A percentile compares a stretch with the other conserved stretches of the same genome.
phyloP scores from a whole-genome alignment of 2,888 invertebrate genomes.

The Drosophila emarginata region DNA sequence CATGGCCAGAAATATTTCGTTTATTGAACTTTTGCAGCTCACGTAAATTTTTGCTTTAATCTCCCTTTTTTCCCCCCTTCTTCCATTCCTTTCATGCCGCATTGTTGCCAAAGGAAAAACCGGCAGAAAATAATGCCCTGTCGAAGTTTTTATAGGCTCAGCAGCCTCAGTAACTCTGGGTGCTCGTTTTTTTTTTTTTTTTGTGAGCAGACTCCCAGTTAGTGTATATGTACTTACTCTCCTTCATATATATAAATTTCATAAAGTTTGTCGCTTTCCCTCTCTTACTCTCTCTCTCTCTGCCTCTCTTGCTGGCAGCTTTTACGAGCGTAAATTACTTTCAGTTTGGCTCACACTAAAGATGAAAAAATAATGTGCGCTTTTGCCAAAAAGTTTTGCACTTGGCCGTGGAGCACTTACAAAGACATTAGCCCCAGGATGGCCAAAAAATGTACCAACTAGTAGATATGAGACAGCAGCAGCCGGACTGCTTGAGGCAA shows the following conservation, averaged over 20 bases:
- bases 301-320: constrained; percentile 55
- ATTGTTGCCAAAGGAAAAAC: constrained; percentile 77
- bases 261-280: constrained; percentile 66
- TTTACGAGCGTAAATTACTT: constrained; percentile 80
- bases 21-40: constrained; percentile 80
- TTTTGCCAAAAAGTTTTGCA: constrained; percentile 71
- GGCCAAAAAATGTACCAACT: constrained; percentile 47
- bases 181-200: neutral
- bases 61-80: neutral
- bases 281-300: constrained; percentile 18
- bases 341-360: constrained; percentile 79
- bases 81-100: constrained; percentile 47
- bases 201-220: neutral
- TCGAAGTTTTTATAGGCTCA: constrained; percentile 75
- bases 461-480: constrained; percentile 18
- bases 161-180: constrained; percentile 51
- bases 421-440: constrained; percentile 71
- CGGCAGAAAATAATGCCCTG: constrained; percentile 74
- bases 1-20: constrained; percentile 79
- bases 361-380: constrained; percentile 79
- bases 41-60: constrained; percentile 63
- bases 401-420: constrained; percentile 73
- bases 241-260: constrained; percentile 68
- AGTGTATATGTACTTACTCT: too few relatives aligned
- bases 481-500: constrained; percentile 2